Evolutionary conservation across 1,140 invertebrate genomes (phyloP), one percentile per base, ranked within the genome.

Genomic region (Heliconius hewitsoni): DNA sequence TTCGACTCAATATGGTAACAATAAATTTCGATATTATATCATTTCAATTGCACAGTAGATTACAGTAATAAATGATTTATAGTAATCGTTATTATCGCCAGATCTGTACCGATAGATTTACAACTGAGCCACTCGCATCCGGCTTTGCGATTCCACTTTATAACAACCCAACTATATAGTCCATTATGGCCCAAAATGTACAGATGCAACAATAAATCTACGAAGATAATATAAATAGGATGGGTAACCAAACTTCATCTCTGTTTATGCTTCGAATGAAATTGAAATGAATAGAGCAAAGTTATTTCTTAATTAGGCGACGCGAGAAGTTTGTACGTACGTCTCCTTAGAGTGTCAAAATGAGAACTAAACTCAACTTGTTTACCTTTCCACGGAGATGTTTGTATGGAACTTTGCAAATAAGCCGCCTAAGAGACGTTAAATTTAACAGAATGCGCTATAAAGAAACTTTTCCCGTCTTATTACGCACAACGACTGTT

Each of bases 271-370:
- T 79, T 82, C 82, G 84, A 90, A 90, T 87, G 85, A 89, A 91
- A 93, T 91, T 91, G 87, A 93, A 90, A 91, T 85, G 87, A 88
- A 93, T 89, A 87, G 85, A 85, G 83, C 83, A 71, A 89, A 91
- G 90, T 91, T 91, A 89, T 90, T 89, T 88, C 84, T 87, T 89
- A 92, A 93, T 91, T 91, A 91, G 86, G 89, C 85, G 83, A 89
- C 79, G 83, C 86, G 81, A 84, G 86, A 87, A 91, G 83, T 93
- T 91, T 87, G 81, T 87, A 82, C 82, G 84, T 88, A 87, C 87
- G 87, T 89, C 89, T 89, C 87, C 87, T 89, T 82, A 81, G 88
- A 91, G 89, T 91, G 89, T 89, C 89, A 87, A 90, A 91, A 91
- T 89, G 87, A 85, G 86, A 86, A 85, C 88, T 87, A 86, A 90